Conservation (phyloP, 2,113 vertebrate genomes). For the Dipodomys spectabilis region DNA sequence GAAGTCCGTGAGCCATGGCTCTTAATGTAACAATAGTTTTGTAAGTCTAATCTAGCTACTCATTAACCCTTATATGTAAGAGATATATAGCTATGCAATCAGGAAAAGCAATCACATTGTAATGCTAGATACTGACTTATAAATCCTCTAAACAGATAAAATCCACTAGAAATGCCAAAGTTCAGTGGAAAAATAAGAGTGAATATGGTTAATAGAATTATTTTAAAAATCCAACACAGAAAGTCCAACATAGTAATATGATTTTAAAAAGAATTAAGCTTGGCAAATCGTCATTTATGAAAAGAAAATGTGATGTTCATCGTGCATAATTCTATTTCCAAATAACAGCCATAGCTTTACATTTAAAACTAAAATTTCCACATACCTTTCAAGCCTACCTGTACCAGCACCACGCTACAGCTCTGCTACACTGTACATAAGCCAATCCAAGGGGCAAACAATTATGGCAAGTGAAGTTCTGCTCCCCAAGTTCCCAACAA, state of each 20-base stretch:
- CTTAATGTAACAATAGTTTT: slow-evolving; percentile 52
- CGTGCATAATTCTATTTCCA: slow-evolving; percentile 18
- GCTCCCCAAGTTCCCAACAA: not conserved
- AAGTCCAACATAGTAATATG: slow-evolving; percentile 40
- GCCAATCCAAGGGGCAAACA: not conserved
- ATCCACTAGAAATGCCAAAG: slow-evolving; percentile 75
- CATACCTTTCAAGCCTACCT: not conserved
- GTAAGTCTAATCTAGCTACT: slow-evolving; percentile 69
- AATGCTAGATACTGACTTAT: slow-evolving; percentile 53
- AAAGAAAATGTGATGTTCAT: not conserved
- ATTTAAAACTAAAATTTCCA: not conserved
- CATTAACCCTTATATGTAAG: slow-evolving; percentile 78
- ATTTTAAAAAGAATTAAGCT: slow-evolving; percentile 37
- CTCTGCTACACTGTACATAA: not conserved
- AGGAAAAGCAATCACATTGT: slow-evolving; percentile 51
- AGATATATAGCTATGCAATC: slow-evolving; percentile 68
- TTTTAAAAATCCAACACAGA: not conserved
- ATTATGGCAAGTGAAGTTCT: not conserved
- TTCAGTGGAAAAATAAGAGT: slow-evolving; percentile 56
- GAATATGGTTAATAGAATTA: slow-evolving; percentile 16
- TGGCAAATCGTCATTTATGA: not conserved
- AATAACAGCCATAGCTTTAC: not conserved
- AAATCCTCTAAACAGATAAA: slow-evolving; percentile 55
- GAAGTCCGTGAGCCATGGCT: slow-evolving; percentile 44
- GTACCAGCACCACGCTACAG: not conserved